Base-by-base conservation (phyloP, 2,797 vertebrate species). In the Borostomias antarcticus region DNA sequence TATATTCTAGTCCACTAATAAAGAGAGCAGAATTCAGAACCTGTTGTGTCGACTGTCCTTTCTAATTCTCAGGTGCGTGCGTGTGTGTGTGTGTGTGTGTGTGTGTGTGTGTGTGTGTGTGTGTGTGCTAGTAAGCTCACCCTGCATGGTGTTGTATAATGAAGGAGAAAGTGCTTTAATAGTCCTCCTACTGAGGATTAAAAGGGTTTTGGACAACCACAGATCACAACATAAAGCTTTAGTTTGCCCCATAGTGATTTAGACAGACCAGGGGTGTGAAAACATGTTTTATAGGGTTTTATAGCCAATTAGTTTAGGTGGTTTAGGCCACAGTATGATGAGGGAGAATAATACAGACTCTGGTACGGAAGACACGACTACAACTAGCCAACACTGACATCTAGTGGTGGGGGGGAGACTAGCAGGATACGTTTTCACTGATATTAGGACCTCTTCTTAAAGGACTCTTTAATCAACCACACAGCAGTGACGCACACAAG, bases 1-100 rank as follows among this genome's bases (percentile, higher is more conserved):
- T 92, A 89, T 90, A 87, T 87, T 90, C 84, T 86, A 90, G 89
- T 89, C 87, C 89, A 92, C 89, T 84, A 92, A 91, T 93, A 93
- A 92, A 93, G 73, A 81, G 69, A 79, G 81, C 75, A 83, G 83
- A 90, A 86, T 77, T 74, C 81, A 82, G 79, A 85, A 66, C n/a
- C n/a, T n/a, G n/a, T 2, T 0, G 3, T 53, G 56, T 73, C 47
- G 21, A 21, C 7, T 70, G 43, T 37, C 40, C 35, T 19, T 29
- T 73, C 59, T n/a, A n/a, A 58, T 76, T 54, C 48, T 63, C 13
- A 37, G 23, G 23, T 19, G 1, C 33, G 47, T 2, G 23, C 23
- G 2, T 37, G 32, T 21, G 32, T 33, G 19, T 8, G n/a, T 19
- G 8, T 51, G 21, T 51, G 48, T 21, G 26, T 19, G 23, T 23